These are phyloP conservation scores for Phylloscopus whistleri DNA, from an alignment of 2,113 vertebrate genomes.

Conservation along the genomic window DNA sequence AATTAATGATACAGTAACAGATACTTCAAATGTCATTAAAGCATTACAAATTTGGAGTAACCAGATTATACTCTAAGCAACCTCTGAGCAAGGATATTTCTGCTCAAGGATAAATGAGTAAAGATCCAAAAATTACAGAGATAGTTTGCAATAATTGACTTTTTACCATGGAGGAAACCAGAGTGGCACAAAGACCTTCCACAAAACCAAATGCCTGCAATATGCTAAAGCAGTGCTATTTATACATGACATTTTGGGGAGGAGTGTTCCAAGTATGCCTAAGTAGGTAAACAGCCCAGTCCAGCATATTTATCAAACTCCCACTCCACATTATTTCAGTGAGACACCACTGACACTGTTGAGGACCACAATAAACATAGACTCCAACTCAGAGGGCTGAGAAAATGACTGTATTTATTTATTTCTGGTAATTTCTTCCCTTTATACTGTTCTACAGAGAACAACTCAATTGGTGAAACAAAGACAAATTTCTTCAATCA, in stretches of 20 bases:
- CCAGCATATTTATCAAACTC: background rate
- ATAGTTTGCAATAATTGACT: background rate
- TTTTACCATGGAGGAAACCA: background rate
- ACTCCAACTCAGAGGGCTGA: too few species aligned
- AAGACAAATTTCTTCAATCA: too few species aligned
- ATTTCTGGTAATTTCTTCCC: too few species aligned
- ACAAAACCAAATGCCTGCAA: background rate
- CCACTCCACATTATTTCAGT: background rate
- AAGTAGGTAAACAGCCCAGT: background rate
- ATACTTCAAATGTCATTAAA: background rate
- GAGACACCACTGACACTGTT: background rate
- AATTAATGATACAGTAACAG: background rate
- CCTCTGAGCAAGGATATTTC: background rate
- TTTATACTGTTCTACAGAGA: too few species aligned
- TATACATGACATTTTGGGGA: background rate
- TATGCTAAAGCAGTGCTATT: conserved; percentile 13
- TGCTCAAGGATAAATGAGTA: conserved; percentile 10
- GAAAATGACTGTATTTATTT: too few species aligned
- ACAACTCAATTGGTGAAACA: too few species aligned
- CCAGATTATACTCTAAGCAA: background rate
- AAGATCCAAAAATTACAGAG: conserved; percentile 25
- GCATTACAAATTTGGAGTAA: background rate
- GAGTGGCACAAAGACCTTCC: background rate
- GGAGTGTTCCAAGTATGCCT: background rate
- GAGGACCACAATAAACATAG: too few species aligned